A percentile compares a stretch with the other conserved stretches of the same genome.
phyloP scores from a whole-genome alignment of 2,113 vertebrate genomes.

The Campylomormyrus numenius region DNA sequence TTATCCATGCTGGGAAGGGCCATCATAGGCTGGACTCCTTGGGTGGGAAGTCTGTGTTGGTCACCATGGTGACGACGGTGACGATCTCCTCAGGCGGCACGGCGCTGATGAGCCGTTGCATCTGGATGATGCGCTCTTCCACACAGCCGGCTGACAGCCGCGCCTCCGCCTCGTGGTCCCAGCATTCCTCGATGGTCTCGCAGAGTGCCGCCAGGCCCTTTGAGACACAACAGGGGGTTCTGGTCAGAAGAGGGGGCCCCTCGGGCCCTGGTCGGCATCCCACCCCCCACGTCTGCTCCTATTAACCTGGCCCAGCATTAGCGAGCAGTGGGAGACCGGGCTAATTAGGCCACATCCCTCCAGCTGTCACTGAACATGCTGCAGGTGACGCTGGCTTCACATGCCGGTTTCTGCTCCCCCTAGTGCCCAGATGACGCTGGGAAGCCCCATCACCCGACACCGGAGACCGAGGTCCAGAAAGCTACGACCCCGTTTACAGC shows the following conservation, averaged over 20 bases:
- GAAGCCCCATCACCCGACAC: not conserved
- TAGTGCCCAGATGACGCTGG: not conserved
- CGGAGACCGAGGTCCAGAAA: not conserved
- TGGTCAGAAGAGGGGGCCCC: not conserved
- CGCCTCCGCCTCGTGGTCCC: conserved; percentile 97
- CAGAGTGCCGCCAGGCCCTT: conserved; percentile 94
- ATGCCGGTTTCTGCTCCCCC: not conserved
- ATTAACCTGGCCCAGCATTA: not conserved
- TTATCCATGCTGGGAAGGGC: not conserved
- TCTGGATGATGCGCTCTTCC: conserved; percentile 89
- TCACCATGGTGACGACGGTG: conserved; percentile 97
- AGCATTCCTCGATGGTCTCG: conserved; percentile 96
- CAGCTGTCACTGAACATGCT: not conserved
- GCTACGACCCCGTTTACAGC: not conserved
- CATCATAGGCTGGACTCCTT: conserved; percentile 99
- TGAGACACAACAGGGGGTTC: conserved; percentile 8
- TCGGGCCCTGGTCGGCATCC: not conserved
- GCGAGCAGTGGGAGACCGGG: not conserved
- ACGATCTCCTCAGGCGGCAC: conserved; percentile 93
- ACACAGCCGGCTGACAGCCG: conserved; percentile 91
- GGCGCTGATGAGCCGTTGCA: conserved; percentile 88
- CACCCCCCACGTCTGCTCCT: not conserved
- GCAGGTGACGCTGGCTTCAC: not conserved
- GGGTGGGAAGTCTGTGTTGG: conserved; percentile 96
- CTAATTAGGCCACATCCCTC: not conserved